Evolutionary conservation across 2,113 vertebrate genomes (phyloP).

Genomic region (Thinocorus orbignyianus): DNA sequence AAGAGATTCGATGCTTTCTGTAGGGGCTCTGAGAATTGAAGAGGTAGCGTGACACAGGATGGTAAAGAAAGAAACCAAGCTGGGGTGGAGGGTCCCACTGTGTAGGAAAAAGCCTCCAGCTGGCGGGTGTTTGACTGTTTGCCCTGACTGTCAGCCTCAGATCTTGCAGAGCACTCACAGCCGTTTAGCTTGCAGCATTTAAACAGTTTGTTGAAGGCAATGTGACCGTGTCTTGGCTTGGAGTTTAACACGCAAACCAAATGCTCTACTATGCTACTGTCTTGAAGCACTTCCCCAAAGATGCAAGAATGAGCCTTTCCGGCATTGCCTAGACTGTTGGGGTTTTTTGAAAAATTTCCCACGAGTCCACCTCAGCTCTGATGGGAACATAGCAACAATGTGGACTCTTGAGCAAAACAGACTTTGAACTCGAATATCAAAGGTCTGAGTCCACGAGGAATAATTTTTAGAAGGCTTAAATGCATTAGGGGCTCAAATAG

Average conservation of each 20-base stretch:
- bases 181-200: neutral
- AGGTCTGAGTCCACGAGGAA: neutral
- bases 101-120: neutral
- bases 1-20: neutral
- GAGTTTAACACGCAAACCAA: neutral
- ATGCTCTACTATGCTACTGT: neutral
- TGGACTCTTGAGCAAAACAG: neutral
- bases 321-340: neutral
- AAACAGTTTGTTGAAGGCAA: neutral
- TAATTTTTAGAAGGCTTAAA: neutral
- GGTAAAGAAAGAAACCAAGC: neutral
- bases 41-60: neutral
- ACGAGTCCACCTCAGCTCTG: neutral
- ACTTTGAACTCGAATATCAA: neutral
- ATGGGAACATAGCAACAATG: neutral
- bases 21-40: neutral
- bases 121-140: neutral
- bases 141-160: neutral
- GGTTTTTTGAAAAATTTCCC: neutral
- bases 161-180: neutral
- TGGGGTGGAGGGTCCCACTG: neutral
- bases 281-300: neutral
- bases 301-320: neutral
- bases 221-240: neutral
- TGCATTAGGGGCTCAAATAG: neutral